Conservation (phyloP, 2,797 vertebrate genomes). For the Delichon dasypus region DNA sequence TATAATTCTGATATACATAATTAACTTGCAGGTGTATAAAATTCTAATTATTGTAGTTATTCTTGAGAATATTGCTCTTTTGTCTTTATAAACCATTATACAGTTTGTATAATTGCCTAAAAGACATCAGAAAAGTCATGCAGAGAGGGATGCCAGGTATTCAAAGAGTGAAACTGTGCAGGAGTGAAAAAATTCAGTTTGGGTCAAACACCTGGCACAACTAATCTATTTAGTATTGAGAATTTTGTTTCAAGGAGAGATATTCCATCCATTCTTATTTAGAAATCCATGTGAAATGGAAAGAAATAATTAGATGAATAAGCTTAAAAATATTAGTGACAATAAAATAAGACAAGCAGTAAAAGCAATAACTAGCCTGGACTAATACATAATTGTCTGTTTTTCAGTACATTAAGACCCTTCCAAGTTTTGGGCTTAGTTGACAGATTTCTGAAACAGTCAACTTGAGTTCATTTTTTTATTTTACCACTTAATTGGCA, state of each 20-base stretch:
- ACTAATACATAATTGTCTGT: background rate
- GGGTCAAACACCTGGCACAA: background rate
- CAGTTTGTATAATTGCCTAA: background rate
- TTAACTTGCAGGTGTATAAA: background rate
- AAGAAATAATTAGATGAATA: background rate
- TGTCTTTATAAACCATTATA: background rate
- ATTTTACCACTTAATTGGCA: background rate
- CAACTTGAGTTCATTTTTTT: background rate
- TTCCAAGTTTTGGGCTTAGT: background rate
- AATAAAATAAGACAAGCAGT: background rate
- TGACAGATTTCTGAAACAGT: background rate
- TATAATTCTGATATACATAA: background rate
- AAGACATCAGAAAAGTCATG: background rate
- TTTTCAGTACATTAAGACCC: background rate
- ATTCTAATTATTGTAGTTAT: background rate
- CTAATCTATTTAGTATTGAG: background rate
- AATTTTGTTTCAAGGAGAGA: background rate
- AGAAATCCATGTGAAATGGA: background rate
- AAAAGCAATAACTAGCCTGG: background rate
- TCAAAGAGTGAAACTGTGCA: background rate
- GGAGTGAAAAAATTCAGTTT: background rate
- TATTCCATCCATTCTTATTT: background rate
- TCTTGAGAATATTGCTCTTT: background rate
- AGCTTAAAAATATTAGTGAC: background rate
- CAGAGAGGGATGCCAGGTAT: background rate